Evolutionary conservation across 2,797 vertebrate genomes (phyloP).

Genomic region (Siniperca scherzeri): DNA sequence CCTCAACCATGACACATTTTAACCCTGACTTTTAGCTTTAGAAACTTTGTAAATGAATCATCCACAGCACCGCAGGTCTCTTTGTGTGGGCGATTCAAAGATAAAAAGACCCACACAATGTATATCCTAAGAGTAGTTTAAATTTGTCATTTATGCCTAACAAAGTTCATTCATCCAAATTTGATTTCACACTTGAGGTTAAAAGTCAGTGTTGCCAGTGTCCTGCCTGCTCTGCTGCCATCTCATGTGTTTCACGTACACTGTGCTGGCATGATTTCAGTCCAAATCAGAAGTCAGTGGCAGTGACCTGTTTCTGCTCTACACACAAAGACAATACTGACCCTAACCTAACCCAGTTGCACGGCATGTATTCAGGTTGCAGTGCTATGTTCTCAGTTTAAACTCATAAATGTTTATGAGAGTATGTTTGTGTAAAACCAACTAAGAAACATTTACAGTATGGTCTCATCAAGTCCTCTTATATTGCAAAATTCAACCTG

Average conservation of each 20-base stretch:
- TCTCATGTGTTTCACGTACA: neutral
- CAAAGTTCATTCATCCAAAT: neutral
- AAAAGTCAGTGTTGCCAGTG: slow-evolving; percentile 11
- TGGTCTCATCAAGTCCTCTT: neutral
- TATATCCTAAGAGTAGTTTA: neutral
- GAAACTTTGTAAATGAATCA: slow-evolving; percentile 19
- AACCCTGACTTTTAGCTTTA: neutral
- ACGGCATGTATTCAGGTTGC: neutral
- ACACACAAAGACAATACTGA: neutral
- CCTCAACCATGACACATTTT: neutral
- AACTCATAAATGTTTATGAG: slow-evolving; percentile 27
- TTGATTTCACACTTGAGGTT: neutral
- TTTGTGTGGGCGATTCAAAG: neutral
- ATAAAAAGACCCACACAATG: neutral
- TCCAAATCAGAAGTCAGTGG: neutral
- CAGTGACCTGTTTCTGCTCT: slow-evolving; percentile 9
- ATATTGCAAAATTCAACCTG: neutral
- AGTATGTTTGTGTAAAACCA: neutral
- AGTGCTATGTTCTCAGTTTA: neutral
- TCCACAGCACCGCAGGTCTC: neutral
- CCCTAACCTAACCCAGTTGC: too few species aligned
- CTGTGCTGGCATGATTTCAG: neutral
- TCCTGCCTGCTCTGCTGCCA: neutral
- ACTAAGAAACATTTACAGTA: neutral
- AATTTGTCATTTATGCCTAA: neutral